These are phyloP conservation scores for Carpatolechia fugitivella DNA, from an alignment of 2,888 invertebrate species.

Conservation along the genomic window DNA sequence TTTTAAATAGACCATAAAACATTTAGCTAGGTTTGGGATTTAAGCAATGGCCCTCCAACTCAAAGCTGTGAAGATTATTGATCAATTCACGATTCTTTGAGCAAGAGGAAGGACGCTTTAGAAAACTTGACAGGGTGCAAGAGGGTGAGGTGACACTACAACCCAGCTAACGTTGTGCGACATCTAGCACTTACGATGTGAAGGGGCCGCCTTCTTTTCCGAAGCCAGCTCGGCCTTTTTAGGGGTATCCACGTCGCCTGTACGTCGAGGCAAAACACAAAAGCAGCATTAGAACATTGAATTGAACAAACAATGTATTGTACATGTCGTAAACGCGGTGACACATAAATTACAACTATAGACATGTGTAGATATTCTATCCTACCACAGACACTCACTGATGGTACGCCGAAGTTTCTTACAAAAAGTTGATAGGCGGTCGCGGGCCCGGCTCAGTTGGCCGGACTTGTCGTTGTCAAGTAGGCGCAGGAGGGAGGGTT, in stretches of 20 bases:
- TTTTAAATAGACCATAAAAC: too few species aligned
- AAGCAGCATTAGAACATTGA: slow-evolving; percentile 76
- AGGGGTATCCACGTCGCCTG: slow-evolving; percentile 77
- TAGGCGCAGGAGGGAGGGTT: slow-evolving; percentile 65
- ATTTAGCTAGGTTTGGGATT: too few species aligned
- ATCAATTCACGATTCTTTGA: background rate
- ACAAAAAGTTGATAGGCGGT: slow-evolving; percentile 70
- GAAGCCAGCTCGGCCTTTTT: slow-evolving; percentile 74
- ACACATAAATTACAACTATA: slow-evolving; percentile 17
- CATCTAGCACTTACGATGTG: slow-evolving; percentile 77
- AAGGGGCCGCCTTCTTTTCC: slow-evolving; percentile 71
- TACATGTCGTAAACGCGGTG: slow-evolving; percentile 28
- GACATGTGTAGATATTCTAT: background rate
- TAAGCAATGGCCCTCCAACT: too few species aligned
- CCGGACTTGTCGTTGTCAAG: slow-evolving; percentile 66
- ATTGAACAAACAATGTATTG: slow-evolving; percentile 42
- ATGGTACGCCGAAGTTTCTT: slow-evolving; percentile 74
- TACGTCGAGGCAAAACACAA: slow-evolving; percentile 71
- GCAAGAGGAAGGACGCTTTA: background rate
- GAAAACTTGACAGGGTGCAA: slow-evolving; percentile 13
- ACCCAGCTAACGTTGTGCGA: slow-evolving; percentile 43
- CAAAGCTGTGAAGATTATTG: too few species aligned
- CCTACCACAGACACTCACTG: slow-evolving; percentile 58
- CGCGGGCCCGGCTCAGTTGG: slow-evolving; percentile 68
- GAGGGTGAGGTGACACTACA: slow-evolving; percentile 31